Conservation (phyloP, 1,140 invertebrate species). For the Ceratina japonica region DNA sequence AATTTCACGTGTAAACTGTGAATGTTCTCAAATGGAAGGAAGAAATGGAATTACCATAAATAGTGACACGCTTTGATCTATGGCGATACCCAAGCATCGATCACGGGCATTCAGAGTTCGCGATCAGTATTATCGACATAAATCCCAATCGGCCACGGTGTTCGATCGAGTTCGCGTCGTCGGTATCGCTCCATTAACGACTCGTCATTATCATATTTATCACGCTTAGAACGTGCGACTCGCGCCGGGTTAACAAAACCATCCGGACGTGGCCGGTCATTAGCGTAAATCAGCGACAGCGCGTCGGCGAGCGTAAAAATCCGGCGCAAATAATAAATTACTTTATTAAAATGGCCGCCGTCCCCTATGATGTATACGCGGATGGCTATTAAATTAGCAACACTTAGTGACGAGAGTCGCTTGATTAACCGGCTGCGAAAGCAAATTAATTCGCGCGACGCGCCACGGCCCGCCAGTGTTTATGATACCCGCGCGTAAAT, state of each 20-base stretch:
- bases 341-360: conserved; percentile 31
- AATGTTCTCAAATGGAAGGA: no score
- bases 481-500: conserved; percentile 22
- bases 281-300: conserved; percentile 57
- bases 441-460: conserved; percentile 24
- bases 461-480: background rate
- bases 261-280: conserved; percentile 36
- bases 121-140: conserved; percentile 53
- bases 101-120: conserved; percentile 19
- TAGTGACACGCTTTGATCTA: conserved; percentile 25
- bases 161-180: conserved; percentile 47
- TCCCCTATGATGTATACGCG: background rate
- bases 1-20: background rate
- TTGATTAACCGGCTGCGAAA: conserved; percentile 12
- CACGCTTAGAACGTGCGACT: conserved; percentile 52
- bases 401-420: conserved; percentile 10
- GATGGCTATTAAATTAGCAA: conserved; percentile 27
- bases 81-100: conserved; percentile 18
- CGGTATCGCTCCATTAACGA: conserved; percentile 51
- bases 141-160: conserved; percentile 58
- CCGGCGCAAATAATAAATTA: conserved; percentile 28
- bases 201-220: conserved; percentile 62
- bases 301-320: conserved; percentile 21
- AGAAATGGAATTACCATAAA: no score
- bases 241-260: conserved; percentile 52